Conservation (phyloP, 2,797 vertebrate species). For the Pipistrellus kuhlii region DNA sequence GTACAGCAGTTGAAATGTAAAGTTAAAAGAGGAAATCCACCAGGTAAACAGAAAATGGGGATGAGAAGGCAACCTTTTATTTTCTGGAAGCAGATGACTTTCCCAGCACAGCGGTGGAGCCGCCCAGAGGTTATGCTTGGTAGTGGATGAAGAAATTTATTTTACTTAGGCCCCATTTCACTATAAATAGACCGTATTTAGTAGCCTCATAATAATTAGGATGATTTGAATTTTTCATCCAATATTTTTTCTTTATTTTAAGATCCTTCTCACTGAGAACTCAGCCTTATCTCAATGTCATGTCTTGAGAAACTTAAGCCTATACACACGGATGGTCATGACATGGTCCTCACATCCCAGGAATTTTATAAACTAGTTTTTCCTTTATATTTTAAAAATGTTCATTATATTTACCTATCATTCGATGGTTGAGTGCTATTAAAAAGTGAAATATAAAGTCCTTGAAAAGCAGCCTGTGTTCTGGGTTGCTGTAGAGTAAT, state of each 20-base stretch:
- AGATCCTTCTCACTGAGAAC: not conserved
- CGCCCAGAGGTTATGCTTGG: not conserved
- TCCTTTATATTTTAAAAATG: not conserved
- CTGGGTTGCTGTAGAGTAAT: not conserved
- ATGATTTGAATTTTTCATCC: slow-evolving; percentile 19
- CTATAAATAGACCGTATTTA: not conserved
- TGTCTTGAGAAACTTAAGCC: slow-evolving; percentile 46
- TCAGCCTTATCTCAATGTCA: not conserved
- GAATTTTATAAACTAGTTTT: not conserved
- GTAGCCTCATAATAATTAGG: slow-evolving; percentile 10
- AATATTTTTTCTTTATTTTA: slow-evolving; percentile 37
- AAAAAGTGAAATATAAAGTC: slow-evolving; percentile 12
- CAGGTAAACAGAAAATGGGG: slow-evolving; percentile 49
- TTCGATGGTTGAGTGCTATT: not conserved
- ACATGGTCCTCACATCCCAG: slow-evolving; percentile 24
- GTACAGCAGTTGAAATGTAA: slow-evolving; percentile 44
- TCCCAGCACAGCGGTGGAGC: not conserved
- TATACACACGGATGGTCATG: not conserved
- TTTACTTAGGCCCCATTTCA: not conserved
- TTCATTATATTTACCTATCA: slow-evolving; percentile 10
- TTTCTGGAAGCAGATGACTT: slow-evolving; percentile 27
- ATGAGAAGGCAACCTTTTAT: slow-evolving; percentile 44
- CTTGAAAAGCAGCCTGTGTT: not conserved
- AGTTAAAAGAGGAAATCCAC: slow-evolving; percentile 57
- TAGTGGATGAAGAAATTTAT: not conserved